phyloP scores from a whole-genome alignment of 2,797 vertebrate genomes.

The Peromyscus attwateri region DNA sequence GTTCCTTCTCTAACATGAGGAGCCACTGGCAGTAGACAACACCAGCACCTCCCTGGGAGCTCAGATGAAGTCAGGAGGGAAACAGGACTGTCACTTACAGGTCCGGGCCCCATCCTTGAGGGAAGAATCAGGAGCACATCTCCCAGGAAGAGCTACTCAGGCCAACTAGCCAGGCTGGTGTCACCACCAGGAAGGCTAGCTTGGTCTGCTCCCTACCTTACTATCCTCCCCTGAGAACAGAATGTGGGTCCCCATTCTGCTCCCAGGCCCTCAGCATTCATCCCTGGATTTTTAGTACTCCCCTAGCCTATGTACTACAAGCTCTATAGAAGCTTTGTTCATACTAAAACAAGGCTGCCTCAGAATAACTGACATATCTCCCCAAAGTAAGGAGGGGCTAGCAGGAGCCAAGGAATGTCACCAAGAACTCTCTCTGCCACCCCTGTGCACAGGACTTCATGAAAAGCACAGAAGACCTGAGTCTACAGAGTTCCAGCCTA shows the following conservation, averaged over 20 bases:
- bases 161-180: background rate
- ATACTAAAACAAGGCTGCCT: background rate
- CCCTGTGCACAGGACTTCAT: background rate
- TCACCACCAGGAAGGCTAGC: background rate
- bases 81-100: background rate
- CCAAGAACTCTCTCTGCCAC: background rate
- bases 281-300: background rate
- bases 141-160: background rate
- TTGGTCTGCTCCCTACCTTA: background rate
- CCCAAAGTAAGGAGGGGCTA: background rate
- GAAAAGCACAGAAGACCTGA: background rate
- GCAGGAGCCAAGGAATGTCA: background rate
- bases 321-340: background rate
- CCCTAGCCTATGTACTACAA: background rate
- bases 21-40: background rate
- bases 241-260: background rate
- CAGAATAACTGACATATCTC: background rate
- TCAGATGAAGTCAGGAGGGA: background rate
- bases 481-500: background rate
- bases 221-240: background rate
- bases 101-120: background rate
- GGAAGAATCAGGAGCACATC: background rate
- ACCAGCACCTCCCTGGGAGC: background rate
- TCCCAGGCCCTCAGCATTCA: background rate
- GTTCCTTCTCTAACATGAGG: background rate